phyloP scores from a whole-genome alignment of 2,113 vertebrate genomes.

The Tachuris rubrigastra region DNA sequence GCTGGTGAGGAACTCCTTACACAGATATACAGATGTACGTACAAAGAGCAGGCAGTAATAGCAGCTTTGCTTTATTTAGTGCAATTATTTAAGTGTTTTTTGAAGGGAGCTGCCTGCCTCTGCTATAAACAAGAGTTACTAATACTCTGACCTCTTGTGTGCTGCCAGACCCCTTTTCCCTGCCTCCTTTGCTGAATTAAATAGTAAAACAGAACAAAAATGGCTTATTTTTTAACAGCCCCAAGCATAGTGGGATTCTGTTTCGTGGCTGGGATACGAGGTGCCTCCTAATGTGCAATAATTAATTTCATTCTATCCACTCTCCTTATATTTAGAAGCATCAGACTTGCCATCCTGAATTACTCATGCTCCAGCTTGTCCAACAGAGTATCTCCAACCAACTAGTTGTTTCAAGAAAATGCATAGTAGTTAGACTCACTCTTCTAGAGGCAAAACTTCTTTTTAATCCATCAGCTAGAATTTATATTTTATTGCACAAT shows the following conservation, averaged over 20 bases:
- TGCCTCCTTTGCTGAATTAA: neutral
- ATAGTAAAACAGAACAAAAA: constrained; percentile 11
- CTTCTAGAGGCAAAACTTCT: neutral
- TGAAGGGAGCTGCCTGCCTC: neutral
- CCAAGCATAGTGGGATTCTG: constrained; percentile 26
- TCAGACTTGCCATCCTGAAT: constrained; percentile 21
- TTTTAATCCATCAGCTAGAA: neutral
- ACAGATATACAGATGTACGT: neutral
- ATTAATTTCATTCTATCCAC: constrained; percentile 29
- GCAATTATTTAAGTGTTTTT: neutral
- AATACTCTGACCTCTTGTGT: neutral
- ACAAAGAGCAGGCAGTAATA: neutral
- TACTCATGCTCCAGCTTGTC: constrained; percentile 37
- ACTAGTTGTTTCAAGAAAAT: neutral
- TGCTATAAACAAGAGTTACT: constrained; percentile 7
- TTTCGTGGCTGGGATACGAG: neutral
- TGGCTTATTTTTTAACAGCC: neutral
- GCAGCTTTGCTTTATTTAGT: constrained; percentile 27
- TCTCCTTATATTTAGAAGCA: constrained; percentile 30
- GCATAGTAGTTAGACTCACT: neutral
- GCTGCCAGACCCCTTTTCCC: neutral
- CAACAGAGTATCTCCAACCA: neutral
- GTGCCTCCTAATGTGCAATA: constrained; percentile 17
- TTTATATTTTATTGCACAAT: neutral
- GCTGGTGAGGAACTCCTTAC: neutral